A percentile compares a stretch with the other conserved stretches of the same genome.
Evolutionary conservation across 2,113 vertebrate genomes (phyloP).

Genomic region (Sturnus vulgaris): DNA sequence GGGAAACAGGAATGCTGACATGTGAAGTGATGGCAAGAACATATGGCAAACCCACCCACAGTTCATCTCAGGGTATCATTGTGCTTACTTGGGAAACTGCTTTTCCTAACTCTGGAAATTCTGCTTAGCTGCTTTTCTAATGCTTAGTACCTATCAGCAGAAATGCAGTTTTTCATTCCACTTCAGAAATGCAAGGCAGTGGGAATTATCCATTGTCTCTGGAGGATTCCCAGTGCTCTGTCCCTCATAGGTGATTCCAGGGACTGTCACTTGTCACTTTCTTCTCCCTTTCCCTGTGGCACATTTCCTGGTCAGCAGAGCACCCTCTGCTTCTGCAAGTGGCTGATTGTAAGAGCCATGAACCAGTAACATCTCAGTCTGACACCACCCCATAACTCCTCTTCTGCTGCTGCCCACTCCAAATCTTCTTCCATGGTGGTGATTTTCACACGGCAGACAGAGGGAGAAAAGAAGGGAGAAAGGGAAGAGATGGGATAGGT

Average conservation of each 20-base stretch:
- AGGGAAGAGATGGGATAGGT: background rate
- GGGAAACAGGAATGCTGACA: background rate
- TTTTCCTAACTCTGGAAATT: background rate
- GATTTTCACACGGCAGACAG: background rate
- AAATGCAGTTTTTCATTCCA: background rate
- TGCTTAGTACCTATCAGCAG: background rate
- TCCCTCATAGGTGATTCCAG: background rate
- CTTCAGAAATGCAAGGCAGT: background rate
- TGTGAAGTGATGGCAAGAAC: background rate
- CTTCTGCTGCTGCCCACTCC: background rate
- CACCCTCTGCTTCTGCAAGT: background rate
- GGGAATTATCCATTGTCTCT: background rate
- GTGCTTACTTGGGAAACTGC: background rate
- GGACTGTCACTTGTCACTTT: background rate
- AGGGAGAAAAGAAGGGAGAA: background rate
- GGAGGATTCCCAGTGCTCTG: background rate
- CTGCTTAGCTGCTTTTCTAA: background rate
- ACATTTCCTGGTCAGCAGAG: background rate
- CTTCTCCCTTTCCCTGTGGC: background rate
- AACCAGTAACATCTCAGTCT: background rate
- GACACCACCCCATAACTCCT: background rate
- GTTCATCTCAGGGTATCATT: background rate
- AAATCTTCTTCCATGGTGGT: background rate
- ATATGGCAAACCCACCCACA: background rate
- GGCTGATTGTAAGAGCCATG: background rate